A percentile compares a stretch with the other conserved stretches of the same genome.
Evolutionary conservation across 2,113 vertebrate species (phyloP).

Genomic region (Hystrix brachyura): DNA sequence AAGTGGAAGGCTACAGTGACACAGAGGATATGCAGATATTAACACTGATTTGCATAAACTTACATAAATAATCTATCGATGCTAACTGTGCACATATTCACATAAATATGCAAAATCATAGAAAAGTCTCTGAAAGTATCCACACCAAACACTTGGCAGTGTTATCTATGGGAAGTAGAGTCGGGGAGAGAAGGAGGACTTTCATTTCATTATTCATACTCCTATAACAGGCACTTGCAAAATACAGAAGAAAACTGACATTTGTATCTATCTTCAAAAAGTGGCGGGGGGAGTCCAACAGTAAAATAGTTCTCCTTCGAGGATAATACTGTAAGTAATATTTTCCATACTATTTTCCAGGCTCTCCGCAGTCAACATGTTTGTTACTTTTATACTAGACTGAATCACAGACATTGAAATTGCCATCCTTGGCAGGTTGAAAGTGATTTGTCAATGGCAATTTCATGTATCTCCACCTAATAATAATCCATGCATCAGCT

Average conservation of each 20-base stretch:
- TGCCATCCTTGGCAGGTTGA: not conserved
- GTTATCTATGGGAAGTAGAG: not conserved
- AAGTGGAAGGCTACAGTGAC: too few species aligned
- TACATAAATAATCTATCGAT: not conserved
- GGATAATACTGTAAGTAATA: not conserved
- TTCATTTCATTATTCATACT: not conserved
- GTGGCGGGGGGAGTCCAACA: too few species aligned
- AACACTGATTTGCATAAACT: not conserved
- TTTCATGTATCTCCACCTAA: not conserved
- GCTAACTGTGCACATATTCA: not conserved
- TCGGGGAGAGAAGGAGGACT: not conserved
- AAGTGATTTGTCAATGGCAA: not conserved
- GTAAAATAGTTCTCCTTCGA: not conserved
- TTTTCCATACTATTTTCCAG: not conserved
- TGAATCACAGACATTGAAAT: not conserved
- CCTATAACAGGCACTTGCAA: not conserved
- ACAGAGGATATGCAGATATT: fast-evolving
- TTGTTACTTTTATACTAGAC: not conserved
- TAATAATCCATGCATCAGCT: not conserved
- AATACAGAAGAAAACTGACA: not conserved
- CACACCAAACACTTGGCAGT: not conserved
- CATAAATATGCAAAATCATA: not conserved
- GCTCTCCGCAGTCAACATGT: not conserved
- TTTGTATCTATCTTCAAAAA: not conserved
- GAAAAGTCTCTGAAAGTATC: not conserved